phyloP scores from a whole-genome alignment of 1,140 invertebrate genomes.

The Solenopsis invicta region DNA sequence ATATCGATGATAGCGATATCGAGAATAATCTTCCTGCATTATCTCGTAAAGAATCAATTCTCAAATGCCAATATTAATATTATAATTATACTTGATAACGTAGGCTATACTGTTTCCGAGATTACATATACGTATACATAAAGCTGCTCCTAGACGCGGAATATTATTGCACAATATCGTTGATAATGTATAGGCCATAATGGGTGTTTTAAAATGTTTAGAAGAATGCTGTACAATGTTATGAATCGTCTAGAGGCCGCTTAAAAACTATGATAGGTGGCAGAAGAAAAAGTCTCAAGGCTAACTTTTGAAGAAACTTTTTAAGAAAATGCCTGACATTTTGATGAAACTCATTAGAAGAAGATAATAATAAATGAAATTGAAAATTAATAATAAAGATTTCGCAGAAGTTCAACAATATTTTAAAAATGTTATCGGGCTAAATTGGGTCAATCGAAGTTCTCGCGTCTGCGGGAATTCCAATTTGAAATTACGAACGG shows the following conservation, averaged over 20 bases:
- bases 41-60: background rate
- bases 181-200: too few relatives aligned
- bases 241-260: too few relatives aligned
- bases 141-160: too few relatives aligned
- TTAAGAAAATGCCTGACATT: background rate
- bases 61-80: background rate
- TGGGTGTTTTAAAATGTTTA: too few relatives aligned
- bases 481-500: background rate
- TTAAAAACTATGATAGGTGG: background rate
- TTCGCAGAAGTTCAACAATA: background rate
- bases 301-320: background rate
- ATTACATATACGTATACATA: background rate
- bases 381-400: background rate
- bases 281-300: background rate
- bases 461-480: background rate
- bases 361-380: background rate
- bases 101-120: background rate
- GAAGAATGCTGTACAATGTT: too few relatives aligned
- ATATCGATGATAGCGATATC: background rate
- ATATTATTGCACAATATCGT: too few relatives aligned
- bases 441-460: background rate
- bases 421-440: background rate
- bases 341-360: background rate
- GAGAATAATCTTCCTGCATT: background rate
- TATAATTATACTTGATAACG: slow-evolving; percentile 13